Conservation (phyloP, 2,888 invertebrate genomes). For the Scaptomyza parva region DNA sequence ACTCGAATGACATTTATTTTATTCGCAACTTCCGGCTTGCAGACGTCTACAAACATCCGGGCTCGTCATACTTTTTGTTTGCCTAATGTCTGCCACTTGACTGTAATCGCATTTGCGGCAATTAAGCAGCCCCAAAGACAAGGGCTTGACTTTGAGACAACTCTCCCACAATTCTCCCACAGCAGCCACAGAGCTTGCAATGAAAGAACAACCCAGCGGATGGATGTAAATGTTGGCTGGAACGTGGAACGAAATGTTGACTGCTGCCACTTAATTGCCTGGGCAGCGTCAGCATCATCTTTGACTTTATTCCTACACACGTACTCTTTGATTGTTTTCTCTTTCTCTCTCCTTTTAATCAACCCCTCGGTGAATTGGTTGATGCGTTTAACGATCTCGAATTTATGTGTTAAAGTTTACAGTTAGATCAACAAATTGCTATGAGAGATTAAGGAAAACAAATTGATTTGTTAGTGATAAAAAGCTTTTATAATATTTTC, state of each 20-base stretch:
- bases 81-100: constrained; percentile 82
- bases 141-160: constrained; percentile 69
- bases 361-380: constrained; percentile 9
- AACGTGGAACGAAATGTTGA: constrained; percentile 33
- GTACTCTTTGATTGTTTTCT: not conserved
- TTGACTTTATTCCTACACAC: constrained; percentile 50
- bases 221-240: constrained; percentile 7
- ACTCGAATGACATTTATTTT: constrained; percentile 76
- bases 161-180: constrained; percentile 14
- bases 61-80: constrained; percentile 76
- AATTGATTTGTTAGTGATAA: too few relatives aligned
- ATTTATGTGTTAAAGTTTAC: too few relatives aligned
- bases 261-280: constrained; percentile 61
- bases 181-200: constrained; percentile 4
- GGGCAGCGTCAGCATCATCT: constrained; percentile 57
- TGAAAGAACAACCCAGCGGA: constrained; percentile 3
- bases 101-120: constrained; percentile 84
- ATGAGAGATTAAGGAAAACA: too few relatives aligned
- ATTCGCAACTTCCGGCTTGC: constrained; percentile 77
- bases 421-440: not conserved
- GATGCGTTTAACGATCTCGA: constrained; percentile 21
- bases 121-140: constrained; percentile 80
- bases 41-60: constrained; percentile 75
- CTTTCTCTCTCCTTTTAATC: not conserved
- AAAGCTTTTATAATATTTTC: too few relatives aligned